phyloP scores from a whole-genome alignment of 2,797 vertebrate genomes.

The Pseudopleuronectes americanus region DNA sequence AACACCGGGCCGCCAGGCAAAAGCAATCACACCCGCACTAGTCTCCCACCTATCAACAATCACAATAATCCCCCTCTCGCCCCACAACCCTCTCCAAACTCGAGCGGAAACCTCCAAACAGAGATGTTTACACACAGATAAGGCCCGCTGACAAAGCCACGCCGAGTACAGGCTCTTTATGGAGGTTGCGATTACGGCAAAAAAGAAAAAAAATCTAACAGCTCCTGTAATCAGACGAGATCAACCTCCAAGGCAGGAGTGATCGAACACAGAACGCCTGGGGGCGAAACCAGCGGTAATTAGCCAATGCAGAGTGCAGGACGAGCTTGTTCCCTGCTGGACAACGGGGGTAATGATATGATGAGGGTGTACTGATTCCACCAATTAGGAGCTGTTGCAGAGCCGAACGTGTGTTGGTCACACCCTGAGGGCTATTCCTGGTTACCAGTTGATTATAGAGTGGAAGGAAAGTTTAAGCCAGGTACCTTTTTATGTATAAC shows the following conservation, averaged over 20 bases:
- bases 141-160: slow-evolving; percentile 39
- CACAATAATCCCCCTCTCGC: slow-evolving; percentile 3
- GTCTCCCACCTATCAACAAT: slow-evolving; percentile 65
- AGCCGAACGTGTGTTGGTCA: slow-evolving; percentile 31
- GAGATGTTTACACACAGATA: slow-evolving; percentile 74
- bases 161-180: slow-evolving; percentile 48
- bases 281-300: slow-evolving; percentile 31
- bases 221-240: slow-evolving; percentile 60
- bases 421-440: slow-evolving; percentile 48
- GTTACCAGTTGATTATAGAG: slow-evolving; percentile 31
- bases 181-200: slow-evolving; percentile 47
- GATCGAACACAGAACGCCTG: slow-evolving; percentile 62
- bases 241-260: slow-evolving; percentile 57
- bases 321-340: slow-evolving; percentile 32
- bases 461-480: slow-evolving; percentile 16
- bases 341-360: slow-evolving; percentile 34
- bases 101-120: slow-evolving; percentile 48
- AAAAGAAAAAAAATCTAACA: slow-evolving; percentile 31
- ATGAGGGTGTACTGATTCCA: slow-evolving; percentile 40
- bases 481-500: slow-evolving; percentile 7
- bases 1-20: slow-evolving; percentile 66
- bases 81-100: not conserved
- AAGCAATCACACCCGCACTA: slow-evolving; percentile 67
- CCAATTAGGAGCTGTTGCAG: slow-evolving; percentile 22
- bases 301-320: slow-evolving; percentile 50